A percentile compares a stretch with the other conserved stretches of the same genome.
Conservation (phyloP, 2,797 vertebrate species). For the Pangasius mekongensis region DNA sequence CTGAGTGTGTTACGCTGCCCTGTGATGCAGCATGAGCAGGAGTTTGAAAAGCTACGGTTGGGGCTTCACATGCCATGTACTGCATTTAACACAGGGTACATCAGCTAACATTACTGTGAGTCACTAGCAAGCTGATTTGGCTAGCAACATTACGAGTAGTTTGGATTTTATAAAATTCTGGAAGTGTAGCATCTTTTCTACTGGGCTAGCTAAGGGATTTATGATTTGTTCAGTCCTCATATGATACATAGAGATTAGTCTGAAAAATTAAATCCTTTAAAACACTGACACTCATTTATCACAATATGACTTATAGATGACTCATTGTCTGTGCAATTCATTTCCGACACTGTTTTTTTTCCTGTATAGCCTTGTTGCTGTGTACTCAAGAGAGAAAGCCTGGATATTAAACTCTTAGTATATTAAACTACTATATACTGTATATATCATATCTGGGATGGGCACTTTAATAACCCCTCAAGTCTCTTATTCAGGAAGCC, state of each 20-base stretch:
- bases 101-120: neutral
- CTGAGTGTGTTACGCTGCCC: neutral
- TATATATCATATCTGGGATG: neutral
- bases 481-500: neutral
- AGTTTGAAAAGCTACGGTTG: neutral
- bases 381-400: neutral
- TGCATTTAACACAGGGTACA: neutral
- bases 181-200: neutral
- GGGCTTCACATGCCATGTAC: neutral
- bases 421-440: too few relatives aligned
- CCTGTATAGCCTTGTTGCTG: neutral
- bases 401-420: neutral
- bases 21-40: too few relatives aligned
- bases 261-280: too few relatives aligned
- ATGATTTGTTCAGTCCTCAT: neutral
- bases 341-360: too few relatives aligned
- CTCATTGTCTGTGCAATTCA: too few relatives aligned
- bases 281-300: too few relatives aligned
- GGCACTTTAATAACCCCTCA: neutral
- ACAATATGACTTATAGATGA: too few relatives aligned
- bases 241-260: too few relatives aligned
- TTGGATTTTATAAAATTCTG: too few relatives aligned
- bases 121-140: neutral
- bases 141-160: too few relatives aligned
- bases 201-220: neutral